Evolutionary conservation across 2,797 vertebrate genomes (phyloP).

Genomic region (Scyliorhinus canicula): DNA sequence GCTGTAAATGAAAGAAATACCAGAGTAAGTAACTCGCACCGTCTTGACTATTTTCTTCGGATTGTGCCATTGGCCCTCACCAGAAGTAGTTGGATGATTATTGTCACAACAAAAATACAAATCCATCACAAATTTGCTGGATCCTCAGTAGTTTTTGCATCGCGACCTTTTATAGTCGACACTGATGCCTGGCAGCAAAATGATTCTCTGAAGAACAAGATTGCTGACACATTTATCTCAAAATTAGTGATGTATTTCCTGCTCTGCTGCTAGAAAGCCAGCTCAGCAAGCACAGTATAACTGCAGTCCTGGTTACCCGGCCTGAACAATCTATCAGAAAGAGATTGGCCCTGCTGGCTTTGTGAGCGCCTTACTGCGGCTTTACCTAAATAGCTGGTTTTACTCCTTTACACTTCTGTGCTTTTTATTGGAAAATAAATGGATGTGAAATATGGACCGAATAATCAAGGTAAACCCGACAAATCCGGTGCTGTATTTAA

Average conservation of each 20-base stretch:
- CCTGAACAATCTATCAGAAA: not conserved
- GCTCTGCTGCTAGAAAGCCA: not conserved
- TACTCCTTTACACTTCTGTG: not conserved
- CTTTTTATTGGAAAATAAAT: not conserved
- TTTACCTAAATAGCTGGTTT: not conserved
- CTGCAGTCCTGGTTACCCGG: too few species aligned
- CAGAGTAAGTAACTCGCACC: too few species aligned
- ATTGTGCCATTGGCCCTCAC: not conserved
- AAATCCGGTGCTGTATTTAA: not conserved
- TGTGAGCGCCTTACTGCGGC: not conserved
- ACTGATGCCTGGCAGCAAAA: not conserved
- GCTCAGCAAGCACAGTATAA: not conserved
- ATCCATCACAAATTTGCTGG: not conserved
- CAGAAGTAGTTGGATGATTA: not conserved
- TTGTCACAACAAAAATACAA: not conserved
- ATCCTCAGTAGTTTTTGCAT: not conserved
- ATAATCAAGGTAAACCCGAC: not conserved
- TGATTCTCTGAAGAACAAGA: not conserved
- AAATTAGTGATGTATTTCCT: not conserved
- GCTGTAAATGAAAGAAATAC: not conserved
- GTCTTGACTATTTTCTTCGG: not conserved
- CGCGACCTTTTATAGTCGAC: not conserved
- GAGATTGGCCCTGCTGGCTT: not conserved
- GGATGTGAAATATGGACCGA: not conserved
- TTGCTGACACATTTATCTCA: not conserved